These are phyloP conservation scores for Zosterops hypoxanthus DNA, from an alignment of 2,113 vertebrate species.

Conservation along the genomic window DNA sequence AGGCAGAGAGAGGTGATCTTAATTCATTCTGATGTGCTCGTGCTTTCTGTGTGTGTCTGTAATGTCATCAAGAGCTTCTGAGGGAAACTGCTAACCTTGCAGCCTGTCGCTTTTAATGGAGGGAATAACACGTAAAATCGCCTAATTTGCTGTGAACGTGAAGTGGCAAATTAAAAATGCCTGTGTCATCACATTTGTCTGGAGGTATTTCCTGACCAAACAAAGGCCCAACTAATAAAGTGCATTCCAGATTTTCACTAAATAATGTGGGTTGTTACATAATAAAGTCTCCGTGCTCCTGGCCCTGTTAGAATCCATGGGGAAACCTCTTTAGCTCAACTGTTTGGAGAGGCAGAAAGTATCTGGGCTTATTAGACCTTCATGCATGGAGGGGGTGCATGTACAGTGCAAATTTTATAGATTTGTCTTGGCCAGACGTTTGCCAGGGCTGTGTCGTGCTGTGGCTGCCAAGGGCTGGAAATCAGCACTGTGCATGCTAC, in stretches of 20 bases:
- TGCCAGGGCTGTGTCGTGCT: not conserved
- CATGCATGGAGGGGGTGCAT: not conserved
- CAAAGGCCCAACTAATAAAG: slow-evolving; percentile 45
- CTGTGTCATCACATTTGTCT: slow-evolving; percentile 65
- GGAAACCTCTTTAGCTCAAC: slow-evolving; percentile 2
- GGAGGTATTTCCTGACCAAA: slow-evolving; percentile 64
- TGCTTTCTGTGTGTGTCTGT: slow-evolving; percentile 55
- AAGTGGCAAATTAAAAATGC: slow-evolving; percentile 67
- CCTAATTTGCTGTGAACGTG: slow-evolving; percentile 46
- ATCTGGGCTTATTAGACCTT: slow-evolving; percentile 35
- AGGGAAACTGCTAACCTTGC: slow-evolving; percentile 61
- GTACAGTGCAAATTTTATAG: slow-evolving; percentile 44
- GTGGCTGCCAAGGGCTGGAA: slow-evolving; percentile 18
- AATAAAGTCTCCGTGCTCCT: slow-evolving; percentile 36
- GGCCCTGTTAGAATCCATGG: not conserved
- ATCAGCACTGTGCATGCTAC: not conserved
- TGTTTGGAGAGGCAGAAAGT: slow-evolving; percentile 21
- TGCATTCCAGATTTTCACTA: slow-evolving; percentile 37
- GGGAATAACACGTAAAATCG: slow-evolving; percentile 30
- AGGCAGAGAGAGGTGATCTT: slow-evolving; percentile 42
- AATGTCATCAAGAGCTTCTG: slow-evolving; percentile 60
- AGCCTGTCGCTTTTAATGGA: slow-evolving; percentile 61
- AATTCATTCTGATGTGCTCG: slow-evolving; percentile 61
- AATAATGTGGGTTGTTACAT: slow-evolving; percentile 53
- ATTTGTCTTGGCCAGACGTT: slow-evolving; percentile 55